Evolutionary conservation across 1,140 invertebrate genomes (phyloP), one percentile per base, ranked within the genome.

Genomic region (Bombus sylvicola): DNA sequence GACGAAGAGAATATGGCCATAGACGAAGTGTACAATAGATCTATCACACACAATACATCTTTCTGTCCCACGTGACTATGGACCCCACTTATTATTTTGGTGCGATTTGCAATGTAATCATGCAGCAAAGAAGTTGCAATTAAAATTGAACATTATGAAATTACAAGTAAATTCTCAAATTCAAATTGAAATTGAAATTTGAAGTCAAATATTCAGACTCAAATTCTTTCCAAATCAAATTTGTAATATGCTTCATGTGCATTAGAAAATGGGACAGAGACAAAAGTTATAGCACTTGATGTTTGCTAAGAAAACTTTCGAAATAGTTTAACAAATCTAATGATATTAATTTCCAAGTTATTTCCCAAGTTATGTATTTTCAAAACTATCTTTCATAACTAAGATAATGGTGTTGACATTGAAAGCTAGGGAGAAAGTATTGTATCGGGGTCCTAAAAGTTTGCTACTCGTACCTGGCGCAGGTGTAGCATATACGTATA

Each of bases 401-500:
- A 3, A 68, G 13, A 25, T 28, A 39, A 73, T 18, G 2, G 41
- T 10, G 15, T 73, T 73, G n/a, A 43, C 8, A 31, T 31, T 31
- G n/a, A 9, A 43, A 31, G 37, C 18, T n/a, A 18, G 34, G n/a
- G n/a, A 28, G 37, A 59, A 39, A 13, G n/a, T 43, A 81, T 59
- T 62, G 59, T 43, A 41, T 34, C 18, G n/a, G n/a, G n/a, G 53
- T 25, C 0, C 12, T 59, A 39, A 25, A 34, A 37, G 3, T 39
- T 41, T 13, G 28, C 15, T 28, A 25, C 37, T 75, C 81, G 15
- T 73, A 31, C 31, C 31, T 82, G 39, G 34, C 18, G 57, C 41
- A 47, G 31, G 57, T 82, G 57, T 73, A 72, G 28, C 34, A 53
- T 73, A 25, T 73, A 81, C 68, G 15, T 62, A 73, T 25, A 22